Evolutionary conservation across 2,888 invertebrate genomes (phyloP), one percentile per base, ranked within the genome.

Genomic region (Noctua fimbriata): DNA sequence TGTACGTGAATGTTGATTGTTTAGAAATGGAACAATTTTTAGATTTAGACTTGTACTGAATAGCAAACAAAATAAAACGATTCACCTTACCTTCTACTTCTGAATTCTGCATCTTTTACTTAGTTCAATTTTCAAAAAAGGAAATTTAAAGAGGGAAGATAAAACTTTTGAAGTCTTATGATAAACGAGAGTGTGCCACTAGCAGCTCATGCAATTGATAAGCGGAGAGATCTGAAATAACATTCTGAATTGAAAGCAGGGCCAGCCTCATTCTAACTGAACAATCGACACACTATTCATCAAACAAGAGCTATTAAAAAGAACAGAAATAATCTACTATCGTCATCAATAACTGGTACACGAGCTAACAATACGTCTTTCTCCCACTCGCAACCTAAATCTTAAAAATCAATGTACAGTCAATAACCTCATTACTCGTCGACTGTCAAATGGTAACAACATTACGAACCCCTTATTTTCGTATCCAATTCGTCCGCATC

Each of bases 401-500:
- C 69, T 79, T 71, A 71, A 74, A 81, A 88, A 88, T 86, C 88
- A 84, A 88, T 88, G 78, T 58, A 72, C 79, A 89, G 79, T 71
- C 80, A 83, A 81, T 81, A 88, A 82, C 83, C 82, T 83, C 75
- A 86, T 88, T 83, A 87, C 73, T 60, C 69, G 49, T 79, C 82
- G 58, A 44, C 81, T 89, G 90, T 88, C 87, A 87, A 83, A 81
- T 83, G 69, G 70, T 90, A 90, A 90, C 79, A 86, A 73, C 58
- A 86, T 89, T 86, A 89, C 70, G 49, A 52, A 78, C 70, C 88
- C 89, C 88, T 85, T 84, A 90, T 89, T 90, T 88, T 85, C 81
- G 76, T 84, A 89, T 88, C 89, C 89, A 91, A 88, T 87, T 88
- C 87, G 82, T 76, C 69, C 87, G 83, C 88, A 86, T 84, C 90